These are phyloP conservation scores for Helogale parvula DNA, from an alignment of 2,113 vertebrate genomes.

Conservation along the genomic window DNA sequence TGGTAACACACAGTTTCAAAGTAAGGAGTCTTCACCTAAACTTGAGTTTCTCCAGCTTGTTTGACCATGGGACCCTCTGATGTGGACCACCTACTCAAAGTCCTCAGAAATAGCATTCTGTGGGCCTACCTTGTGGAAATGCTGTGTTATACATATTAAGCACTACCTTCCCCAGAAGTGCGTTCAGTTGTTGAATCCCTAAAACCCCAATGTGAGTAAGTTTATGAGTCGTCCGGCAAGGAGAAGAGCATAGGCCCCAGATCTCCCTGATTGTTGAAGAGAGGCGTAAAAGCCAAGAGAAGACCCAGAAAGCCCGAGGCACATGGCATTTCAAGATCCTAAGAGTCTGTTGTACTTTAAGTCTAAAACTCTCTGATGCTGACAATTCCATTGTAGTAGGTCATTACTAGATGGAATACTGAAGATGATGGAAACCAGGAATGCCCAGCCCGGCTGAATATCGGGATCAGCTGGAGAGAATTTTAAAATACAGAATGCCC, in stretches of 20 bases:
- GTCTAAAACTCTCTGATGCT: neutral
- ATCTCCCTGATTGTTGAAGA: neutral
- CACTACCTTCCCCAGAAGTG: neutral
- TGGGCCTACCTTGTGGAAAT: neutral
- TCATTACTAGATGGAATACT: accelerated
- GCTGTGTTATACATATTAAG: neutral
- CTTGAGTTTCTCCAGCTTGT: neutral
- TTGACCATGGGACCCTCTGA: neutral
- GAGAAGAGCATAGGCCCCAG: neutral
- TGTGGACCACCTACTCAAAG: neutral
- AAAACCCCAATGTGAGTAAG: neutral
- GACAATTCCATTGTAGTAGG: neutral
- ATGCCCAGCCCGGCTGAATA: neutral
- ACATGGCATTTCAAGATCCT: neutral
- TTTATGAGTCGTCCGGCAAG: neutral
- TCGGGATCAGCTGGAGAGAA: neutral
- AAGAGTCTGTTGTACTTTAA: neutral
- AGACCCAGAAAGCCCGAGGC: neutral
- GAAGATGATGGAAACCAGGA: neutral
- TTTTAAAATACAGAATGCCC: neutral
- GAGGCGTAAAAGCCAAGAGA: neutral
- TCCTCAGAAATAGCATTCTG: neutral
- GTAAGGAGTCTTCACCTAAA: neutral
- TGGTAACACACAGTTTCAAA: neutral
- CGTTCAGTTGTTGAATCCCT: neutral